Percentiles rank a stretch among this genome's conserved stretches.
Evolutionary conservation across 2,888 invertebrate species (phyloP).

Genomic region (Dryadula phaetusa): DNA sequence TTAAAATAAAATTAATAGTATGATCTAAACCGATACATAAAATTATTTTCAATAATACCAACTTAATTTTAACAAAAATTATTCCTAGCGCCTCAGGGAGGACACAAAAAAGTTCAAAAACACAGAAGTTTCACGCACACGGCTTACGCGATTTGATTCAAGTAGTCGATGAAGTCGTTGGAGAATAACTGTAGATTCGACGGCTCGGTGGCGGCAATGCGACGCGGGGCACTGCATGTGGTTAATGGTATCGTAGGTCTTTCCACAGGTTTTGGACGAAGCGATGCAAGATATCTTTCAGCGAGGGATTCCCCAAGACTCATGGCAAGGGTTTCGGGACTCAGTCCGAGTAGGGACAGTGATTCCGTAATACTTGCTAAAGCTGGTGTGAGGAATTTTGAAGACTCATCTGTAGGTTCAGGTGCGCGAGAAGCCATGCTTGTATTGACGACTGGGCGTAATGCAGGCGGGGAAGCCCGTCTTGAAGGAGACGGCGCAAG

Average conservation of each 20-base stretch:
- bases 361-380: conserved; percentile 76
- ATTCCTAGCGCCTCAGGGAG: conserved; percentile 65
- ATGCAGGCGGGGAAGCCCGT: conserved; percentile 73
- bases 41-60: conserved; percentile 83
- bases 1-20: conserved; percentile 83
- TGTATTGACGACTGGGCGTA: conserved; percentile 80
- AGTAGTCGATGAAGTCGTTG: conserved; percentile 85
- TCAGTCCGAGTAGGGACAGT: conserved; percentile 72
- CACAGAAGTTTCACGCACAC: conserved; percentile 50
- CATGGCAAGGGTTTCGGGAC: conserved; percentile 75
- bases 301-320: conserved; percentile 79
- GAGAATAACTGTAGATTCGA: conserved; percentile 84
- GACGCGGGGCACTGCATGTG: conserved; percentile 64
- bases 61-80: conserved; percentile 83
- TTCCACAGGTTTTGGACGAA: conserved; percentile 70
- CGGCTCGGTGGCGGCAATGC: conserved; percentile 59
- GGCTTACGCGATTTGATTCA: conserved; percentile 84
- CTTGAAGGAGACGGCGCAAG: conserved; percentile 72
- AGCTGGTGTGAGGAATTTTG: conserved; percentile 64
- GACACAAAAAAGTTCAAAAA: conserved; percentile 57
- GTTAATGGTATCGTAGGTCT: conserved; percentile 50
- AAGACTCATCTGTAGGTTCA: conserved; percentile 59
- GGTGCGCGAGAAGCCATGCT: conserved; percentile 75
- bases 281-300: conserved; percentile 71
- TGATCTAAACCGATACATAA: conserved; percentile 80